phyloP scores from a whole-genome alignment of 2,797 vertebrate genomes.

The Anguilla obscura region DNA sequence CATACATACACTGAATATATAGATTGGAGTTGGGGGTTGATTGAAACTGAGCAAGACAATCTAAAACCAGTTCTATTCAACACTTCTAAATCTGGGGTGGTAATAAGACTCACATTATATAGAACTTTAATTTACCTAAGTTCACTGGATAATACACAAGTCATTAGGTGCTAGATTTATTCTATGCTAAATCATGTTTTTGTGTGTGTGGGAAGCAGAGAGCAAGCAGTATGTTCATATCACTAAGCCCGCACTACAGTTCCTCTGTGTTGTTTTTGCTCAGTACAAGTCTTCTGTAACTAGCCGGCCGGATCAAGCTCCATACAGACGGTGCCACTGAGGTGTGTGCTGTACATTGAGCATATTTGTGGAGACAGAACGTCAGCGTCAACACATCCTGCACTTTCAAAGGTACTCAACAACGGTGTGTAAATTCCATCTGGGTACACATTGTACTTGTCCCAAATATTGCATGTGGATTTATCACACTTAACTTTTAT shows the following conservation, averaged over 20 bases:
- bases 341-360: constrained; percentile 6
- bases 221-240: constrained; percentile 15
- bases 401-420: not conserved
- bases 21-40: constrained; percentile 53
- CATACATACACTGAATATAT: constrained; percentile 53
- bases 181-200: constrained; percentile 14
- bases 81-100: constrained; percentile 58
- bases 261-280: constrained; percentile 19
- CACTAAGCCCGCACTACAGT: not conserved
- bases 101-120: constrained; percentile 48
- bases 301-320: not conserved
- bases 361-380: not conserved
- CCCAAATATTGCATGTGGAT: not conserved
- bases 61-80: constrained; percentile 56
- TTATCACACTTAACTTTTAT: not conserved
- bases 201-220: not conserved
- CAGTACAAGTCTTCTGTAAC: constrained; percentile 9
- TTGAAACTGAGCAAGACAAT: constrained; percentile 57
- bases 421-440: not conserved
- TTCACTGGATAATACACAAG: constrained; percentile 24
- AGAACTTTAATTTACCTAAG: constrained; percentile 28
- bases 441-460: not conserved
- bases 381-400: not conserved
- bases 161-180: constrained; percentile 22
- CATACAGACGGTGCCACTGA: not conserved